Evolutionary conservation across 1,140 invertebrate species (phyloP).

Genomic region (Drosophila watanabei): DNA sequence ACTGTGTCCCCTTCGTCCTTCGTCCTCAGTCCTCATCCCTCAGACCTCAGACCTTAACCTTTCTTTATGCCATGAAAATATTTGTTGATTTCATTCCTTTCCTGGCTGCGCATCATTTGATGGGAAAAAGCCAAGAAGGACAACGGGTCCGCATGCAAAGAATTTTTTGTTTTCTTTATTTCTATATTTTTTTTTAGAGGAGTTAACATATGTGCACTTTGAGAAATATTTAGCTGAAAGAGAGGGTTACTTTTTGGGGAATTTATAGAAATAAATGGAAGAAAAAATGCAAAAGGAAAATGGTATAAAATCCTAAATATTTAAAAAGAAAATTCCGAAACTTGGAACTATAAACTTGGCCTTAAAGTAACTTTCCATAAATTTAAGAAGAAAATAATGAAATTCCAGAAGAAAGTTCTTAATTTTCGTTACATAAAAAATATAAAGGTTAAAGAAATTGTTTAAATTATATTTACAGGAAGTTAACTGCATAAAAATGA

Average conservation of each 20-base stretch:
- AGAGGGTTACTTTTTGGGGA: background rate
- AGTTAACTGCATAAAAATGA: too few relatives aligned
- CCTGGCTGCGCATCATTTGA: constrained; percentile 16
- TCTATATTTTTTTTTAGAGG: background rate
- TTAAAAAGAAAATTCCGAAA: background rate
- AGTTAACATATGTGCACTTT: constrained; percentile 7
- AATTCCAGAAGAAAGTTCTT: too few relatives aligned
- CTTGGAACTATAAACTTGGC: background rate
- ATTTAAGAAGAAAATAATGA: too few relatives aligned
- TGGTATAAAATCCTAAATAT: background rate
- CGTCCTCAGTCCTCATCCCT: too few relatives aligned
- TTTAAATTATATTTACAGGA: too few relatives aligned
- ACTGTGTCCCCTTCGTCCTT: constrained; percentile 11
- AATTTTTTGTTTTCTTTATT: background rate
- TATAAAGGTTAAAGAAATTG: too few relatives aligned
- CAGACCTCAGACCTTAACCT: background rate
- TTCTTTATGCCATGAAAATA: constrained; percentile 45
- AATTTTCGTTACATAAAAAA: too few relatives aligned
- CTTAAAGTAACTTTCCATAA: too few relatives aligned
- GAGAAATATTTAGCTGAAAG: background rate
- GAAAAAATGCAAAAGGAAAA: background rate
- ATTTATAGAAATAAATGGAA: background rate
- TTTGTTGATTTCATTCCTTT: constrained; percentile 56
- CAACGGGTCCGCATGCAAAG: background rate
- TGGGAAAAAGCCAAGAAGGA: constrained; percentile 8